Base-by-base conservation (phyloP, 1,140 invertebrate genomes). In the Bombus soroeensis region DNA sequence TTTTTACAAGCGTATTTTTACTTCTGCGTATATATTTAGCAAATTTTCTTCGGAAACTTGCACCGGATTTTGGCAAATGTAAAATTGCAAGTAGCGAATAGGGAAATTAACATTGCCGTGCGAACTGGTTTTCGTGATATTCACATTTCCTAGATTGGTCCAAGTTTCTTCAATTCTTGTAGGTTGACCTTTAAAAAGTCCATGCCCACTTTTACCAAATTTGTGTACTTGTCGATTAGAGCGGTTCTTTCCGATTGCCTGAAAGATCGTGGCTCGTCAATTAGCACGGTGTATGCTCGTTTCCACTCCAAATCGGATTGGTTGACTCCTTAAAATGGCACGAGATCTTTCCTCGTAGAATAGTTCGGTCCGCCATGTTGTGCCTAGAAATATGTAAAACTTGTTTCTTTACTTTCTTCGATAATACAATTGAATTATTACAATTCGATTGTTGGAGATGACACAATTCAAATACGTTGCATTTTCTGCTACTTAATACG, bases 191-290 rank as follows among this genome's bases (percentile, higher is more conserved):
- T 37, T 12, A 9, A 68, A 66, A 82, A 76, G 72, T 70, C 75
- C 75, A 5, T 71, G 39, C 68, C 77, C 57, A 47, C 79, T 66
- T 39, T 71, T 53, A 71, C 74, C 86, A 80, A 88, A 15, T 18
- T 62, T 18, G 66, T 75, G 88, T 79, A 73, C 64, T 68, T 41
- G 28, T 71, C 83, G 89, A 90, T 90, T 90, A 90, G 88, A 83
- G 71, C 72, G 37, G 34, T 75, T 86, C 18, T 22, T 53, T 53
- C 25, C 25, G 79, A 59, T 62, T 39, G 25, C n/a, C 64, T 28
- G 72, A 81, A 72, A 83, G 72, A 79, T 62, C 64, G 43, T 68
- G 72, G 57, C 34, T 78, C 85, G 32, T 25, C 62, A 82, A 81
- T 90, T 90, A 90, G 79, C 86, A 53, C 13, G 57, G 28, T 43